Base-by-base conservation (phyloP, 1,140 invertebrate species). In the Physella acuta region DNA sequence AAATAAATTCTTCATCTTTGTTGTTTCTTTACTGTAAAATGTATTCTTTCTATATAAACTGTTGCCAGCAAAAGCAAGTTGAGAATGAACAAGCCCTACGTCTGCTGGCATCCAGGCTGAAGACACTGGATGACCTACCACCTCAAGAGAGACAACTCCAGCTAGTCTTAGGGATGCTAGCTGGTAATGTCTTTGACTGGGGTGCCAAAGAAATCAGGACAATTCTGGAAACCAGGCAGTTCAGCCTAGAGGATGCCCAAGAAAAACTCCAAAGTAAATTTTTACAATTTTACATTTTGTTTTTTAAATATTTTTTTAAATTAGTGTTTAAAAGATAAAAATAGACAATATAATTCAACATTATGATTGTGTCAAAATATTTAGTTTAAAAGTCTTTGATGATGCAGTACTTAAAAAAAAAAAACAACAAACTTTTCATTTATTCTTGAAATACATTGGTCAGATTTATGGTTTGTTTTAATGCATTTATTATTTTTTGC, bases 101-200 rank as follows among this genome's bases (percentile, higher is more conserved):
- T 30, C 79, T 86, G 62, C 81, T 92, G 1, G 76, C 82, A 64
- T 73, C 81, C 8, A 84, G 88, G 66, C 75, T 92, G 58, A 71
- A 79, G 26, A 71, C 80, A 36, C 72, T 92, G 4, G 90, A 91
- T 77, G 44, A 26, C 24, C 77, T 91, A 62, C 75, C 83, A 39
- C 85, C 85, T 61, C 73, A 82, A n/a, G 86, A 88, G 58, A 86
- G 88, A 71, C 86, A 89, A 71, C 83, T 88, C 71, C 85, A 87
- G 63, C 76, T 92, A 20, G 85, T 89, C 37, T 79, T 85, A 51
- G 89, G 90, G 20, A 80, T 92, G 52, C 78, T 93, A 44, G 88
- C 89, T 77, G 93, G 93, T 30, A 98, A 98, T 86, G 94, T 98
- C 84, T 98, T 98, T 87, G 96, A 98, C 85, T 98, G 95, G 94